Percentiles rank a stretch among this genome's conserved stretches.
Conservation (phyloP, 2,113 vertebrate genomes). For the Ptilonorhynchus violaceus region DNA sequence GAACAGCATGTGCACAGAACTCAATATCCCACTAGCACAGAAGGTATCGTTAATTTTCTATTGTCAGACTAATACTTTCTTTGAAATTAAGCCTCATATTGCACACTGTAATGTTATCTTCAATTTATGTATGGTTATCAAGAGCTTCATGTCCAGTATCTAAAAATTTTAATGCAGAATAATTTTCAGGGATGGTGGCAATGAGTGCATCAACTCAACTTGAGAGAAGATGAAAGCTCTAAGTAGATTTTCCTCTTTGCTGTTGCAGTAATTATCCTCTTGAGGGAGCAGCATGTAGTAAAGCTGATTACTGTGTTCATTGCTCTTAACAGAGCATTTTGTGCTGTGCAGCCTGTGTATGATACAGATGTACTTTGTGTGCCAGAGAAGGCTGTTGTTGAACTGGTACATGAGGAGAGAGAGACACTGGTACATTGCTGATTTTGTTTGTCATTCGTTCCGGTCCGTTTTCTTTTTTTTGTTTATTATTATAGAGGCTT, state of each 20-base stretch:
- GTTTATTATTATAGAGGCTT: neutral
- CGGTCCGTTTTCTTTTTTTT: neutral
- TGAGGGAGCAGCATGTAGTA: neutral
- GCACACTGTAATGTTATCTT: neutral
- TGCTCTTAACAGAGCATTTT: neutral
- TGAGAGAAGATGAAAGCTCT: neutral
- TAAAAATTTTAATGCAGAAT: neutral
- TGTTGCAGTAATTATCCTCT: neutral
- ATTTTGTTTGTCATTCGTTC: neutral
- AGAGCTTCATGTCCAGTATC: neutral
- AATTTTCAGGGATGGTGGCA: neutral
- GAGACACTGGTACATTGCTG: neutral
- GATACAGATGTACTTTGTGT: neutral
- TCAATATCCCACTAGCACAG: conserved; percentile 87
- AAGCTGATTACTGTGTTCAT: neutral
- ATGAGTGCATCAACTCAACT: neutral
- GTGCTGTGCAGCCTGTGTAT: neutral
- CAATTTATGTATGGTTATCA: neutral
- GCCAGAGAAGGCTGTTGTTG: neutral
- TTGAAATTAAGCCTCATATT: neutral
- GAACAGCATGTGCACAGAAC: conserved; percentile 96
- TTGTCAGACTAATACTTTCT: neutral
- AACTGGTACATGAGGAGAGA: neutral
- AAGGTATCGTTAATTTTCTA: conserved; percentile 75
- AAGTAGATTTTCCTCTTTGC: neutral